Percentiles rank a stretch among this genome's conserved stretches.
phyloP scores from a whole-genome alignment of 2,797 vertebrate species.

The Peromyscus nudipes region DNA sequence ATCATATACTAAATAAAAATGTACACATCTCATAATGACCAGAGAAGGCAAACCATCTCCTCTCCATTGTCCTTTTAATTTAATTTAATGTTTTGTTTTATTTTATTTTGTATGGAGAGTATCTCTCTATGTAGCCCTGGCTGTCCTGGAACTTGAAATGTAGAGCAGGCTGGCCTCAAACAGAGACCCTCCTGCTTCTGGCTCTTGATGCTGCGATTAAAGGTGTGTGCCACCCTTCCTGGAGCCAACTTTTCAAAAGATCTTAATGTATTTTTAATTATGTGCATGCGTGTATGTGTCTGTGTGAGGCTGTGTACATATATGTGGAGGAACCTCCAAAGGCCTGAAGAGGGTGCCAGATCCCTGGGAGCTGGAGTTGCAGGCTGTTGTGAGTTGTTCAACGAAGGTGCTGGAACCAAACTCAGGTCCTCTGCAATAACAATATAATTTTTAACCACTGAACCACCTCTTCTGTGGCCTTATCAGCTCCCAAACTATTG shows the following conservation, averaged over 20 bases:
- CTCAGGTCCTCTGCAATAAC: background rate
- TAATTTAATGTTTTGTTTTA: background rate
- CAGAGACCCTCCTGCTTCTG: background rate
- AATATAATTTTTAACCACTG: background rate
- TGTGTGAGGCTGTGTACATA: background rate
- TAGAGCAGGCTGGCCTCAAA: background rate
- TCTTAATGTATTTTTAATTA: background rate
- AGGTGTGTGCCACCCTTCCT: background rate
- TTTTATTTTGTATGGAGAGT: background rate
- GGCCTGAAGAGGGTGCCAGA: background rate
- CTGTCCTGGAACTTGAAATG: background rate
- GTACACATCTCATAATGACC: background rate
- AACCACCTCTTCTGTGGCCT: background rate
- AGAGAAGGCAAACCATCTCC: background rate
- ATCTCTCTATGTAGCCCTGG: background rate
- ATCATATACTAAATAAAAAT: background rate
- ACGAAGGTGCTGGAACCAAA: background rate
- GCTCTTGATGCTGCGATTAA: background rate
- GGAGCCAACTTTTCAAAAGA: background rate
- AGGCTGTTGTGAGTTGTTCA: background rate
- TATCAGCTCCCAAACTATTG: background rate
- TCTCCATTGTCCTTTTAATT: background rate
- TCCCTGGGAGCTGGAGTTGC: background rate
- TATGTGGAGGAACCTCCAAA: background rate
- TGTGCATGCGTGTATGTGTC: background rate